Base-by-base conservation (phyloP, 2,797 vertebrate species). In the Gymnothorax reevesii region DNA sequence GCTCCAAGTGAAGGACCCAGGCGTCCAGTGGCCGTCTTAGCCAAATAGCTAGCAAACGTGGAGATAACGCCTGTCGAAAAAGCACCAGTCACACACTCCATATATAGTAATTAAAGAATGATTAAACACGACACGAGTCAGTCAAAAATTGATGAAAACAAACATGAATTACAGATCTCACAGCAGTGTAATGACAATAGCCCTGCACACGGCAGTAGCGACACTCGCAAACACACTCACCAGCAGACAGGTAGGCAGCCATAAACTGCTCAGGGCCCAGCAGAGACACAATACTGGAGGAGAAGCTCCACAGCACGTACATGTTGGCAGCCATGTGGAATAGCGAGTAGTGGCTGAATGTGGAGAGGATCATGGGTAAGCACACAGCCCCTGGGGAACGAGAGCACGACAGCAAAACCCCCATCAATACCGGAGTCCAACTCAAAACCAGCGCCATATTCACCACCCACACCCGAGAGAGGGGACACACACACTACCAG, bases 251-350 rank as follows among this genome's bases (percentile, higher is more conserved):
- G 91, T 99, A 99, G 8, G 99, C 91, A 0, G 98, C 98, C 92
- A 98, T 9, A 90, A 99, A 99, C 94, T 99, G 98, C 90, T 99
- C 98, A 0, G 94, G 93, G 82, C 98, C 98, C 90, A 99, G 92
- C 93, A 99, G 95, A 91, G 96, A 97, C 4, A 98, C 97, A 57
- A 97, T 95, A 89, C 97, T 99, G 92, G 95, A 96, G 85, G 98
- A 98, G 92, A 99, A 99, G 89, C 97, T 98, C 98, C 98, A 99
- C 0, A 99, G 92, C 60, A 99, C 98, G 64, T 98, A 99, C 98
- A 99, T 99, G 92, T 99, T 99, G 73, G 97, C 97, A 0, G 96
- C 97, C 97, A 99, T 93, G 94, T 99, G 98, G 90, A 98, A 94
- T 15, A 98, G 91, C 2, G 98, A 98, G 94, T 95, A 97, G 92